These are phyloP conservation scores for Eleginops maclovinus DNA, from an alignment of 2,113 vertebrate genomes.

Conservation along the genomic window DNA sequence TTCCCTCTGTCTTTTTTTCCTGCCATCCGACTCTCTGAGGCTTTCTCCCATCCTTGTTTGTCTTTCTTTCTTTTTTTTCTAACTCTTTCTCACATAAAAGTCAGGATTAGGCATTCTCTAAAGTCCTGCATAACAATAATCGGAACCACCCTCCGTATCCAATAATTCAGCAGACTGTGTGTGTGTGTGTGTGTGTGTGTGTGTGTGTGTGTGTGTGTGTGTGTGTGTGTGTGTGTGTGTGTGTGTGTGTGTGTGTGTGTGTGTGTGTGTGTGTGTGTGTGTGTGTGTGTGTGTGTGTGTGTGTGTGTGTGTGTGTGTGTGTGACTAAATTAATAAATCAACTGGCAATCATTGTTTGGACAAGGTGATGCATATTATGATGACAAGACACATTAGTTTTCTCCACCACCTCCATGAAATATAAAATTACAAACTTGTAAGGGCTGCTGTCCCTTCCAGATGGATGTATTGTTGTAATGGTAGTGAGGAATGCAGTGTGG, in stretches of 20 bases:
- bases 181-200: no score
- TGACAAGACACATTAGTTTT: slow-evolving; percentile 4
- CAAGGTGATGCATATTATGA: slow-evolving; percentile 53
- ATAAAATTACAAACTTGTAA: slow-evolving; percentile 60
- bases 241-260: no score
- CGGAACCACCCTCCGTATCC: slow-evolving; percentile 47
- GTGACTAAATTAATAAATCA: slow-evolving; percentile 41
- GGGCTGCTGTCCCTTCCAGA: slow-evolving; percentile 25
- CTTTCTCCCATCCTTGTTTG: slow-evolving; percentile 41
- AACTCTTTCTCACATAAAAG: slow-evolving; percentile 30
- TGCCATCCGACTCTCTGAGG: slow-evolving; percentile 37
- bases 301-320: background rate
- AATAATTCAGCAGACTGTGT: slow-evolving; percentile 43
- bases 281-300: no score
- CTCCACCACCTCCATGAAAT: slow-evolving; percentile 54
- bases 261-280: no score
- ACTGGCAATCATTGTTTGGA: slow-evolving; percentile 38
- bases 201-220: no score
- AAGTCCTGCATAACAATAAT: slow-evolving; percentile 66
- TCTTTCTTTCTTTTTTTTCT: slow-evolving; percentile 22
- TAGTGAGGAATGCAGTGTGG: slow-evolving; percentile 38
- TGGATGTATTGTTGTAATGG: slow-evolving; percentile 51
- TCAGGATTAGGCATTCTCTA: slow-evolving; percentile 69
- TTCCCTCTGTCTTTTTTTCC: slow-evolving; percentile 51
- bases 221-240: no score